Conservation (phyloP, 2,797 vertebrate genomes). For the Huso huso region DNA sequence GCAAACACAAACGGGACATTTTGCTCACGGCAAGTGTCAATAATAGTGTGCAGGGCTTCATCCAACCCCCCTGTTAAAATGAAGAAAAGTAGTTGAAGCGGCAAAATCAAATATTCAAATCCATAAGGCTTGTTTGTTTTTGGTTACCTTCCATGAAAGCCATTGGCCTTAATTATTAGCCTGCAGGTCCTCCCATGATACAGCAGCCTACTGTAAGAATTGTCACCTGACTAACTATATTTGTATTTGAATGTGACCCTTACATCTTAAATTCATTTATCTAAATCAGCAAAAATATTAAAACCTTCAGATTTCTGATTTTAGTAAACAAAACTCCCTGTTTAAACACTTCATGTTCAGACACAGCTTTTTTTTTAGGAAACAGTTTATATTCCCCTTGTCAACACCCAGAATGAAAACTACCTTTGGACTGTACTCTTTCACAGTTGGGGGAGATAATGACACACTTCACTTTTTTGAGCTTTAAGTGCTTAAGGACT, state of each 20-base stretch:
- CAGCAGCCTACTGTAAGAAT: no score
- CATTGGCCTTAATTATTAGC: no score
- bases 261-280: not conserved
- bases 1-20: constrained; percentile 89
- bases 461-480: constrained; percentile 86
- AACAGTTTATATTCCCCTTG: no score
- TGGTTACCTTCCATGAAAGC: no score
- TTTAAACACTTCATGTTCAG: no score
- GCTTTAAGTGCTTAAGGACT: constrained; percentile 89
- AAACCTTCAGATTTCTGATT: no score
- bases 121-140: not conserved
- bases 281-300: not conserved
- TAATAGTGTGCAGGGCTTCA: constrained; percentile 87
- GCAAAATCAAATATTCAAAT: not conserved
- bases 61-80: constrained; percentile 80
- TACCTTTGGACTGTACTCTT: constrained; percentile 91
- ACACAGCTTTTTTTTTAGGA: no score
- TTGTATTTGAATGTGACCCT: no score
- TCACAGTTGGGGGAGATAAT: constrained; percentile 97
- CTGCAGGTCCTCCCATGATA: no score
- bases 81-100: not conserved
- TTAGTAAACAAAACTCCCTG: no score
- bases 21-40: constrained; percentile 81
- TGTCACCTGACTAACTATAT: no score
- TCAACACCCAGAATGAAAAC: not conserved